Conservation (phyloP, 2,797 vertebrate species). For the Carapus acus region DNA sequence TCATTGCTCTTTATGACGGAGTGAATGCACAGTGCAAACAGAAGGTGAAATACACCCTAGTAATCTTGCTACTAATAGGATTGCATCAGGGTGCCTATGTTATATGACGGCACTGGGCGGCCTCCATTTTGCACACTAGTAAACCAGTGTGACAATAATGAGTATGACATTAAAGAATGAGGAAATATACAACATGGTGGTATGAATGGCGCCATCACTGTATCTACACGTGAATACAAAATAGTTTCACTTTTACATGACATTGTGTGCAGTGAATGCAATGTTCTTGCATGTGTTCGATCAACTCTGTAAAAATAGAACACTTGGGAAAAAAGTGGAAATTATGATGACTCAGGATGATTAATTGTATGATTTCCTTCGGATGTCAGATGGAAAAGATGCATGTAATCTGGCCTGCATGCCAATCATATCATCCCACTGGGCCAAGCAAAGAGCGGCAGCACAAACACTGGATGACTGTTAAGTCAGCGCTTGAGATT, state of each 20-base stretch:
- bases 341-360: not conserved
- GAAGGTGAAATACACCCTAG: not conserved
- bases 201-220: not conserved
- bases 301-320: not conserved
- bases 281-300: not conserved
- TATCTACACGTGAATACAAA: too few relatives aligned
- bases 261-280: not conserved
- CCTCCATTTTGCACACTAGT: not conserved
- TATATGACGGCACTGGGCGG: not conserved
- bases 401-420: too few relatives aligned
- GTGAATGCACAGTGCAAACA: too few relatives aligned
- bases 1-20: too few relatives aligned
- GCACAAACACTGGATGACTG: too few relatives aligned
- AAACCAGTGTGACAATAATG: constrained; percentile 5
- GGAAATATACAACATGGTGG: constrained; percentile 6
- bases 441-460: too few relatives aligned
- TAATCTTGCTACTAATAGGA: not conserved
- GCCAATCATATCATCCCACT: too few relatives aligned
- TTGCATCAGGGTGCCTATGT: constrained; percentile 1
- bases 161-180: constrained; percentile 10
- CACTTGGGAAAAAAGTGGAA: not conserved
- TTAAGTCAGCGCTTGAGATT: too few relatives aligned
- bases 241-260: not conserved
- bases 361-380: too few relatives aligned
- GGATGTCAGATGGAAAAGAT: too few relatives aligned